These are phyloP conservation scores for Nemotelus nigrinus DNA, from an alignment of 2,888 invertebrate species.

Conservation along the genomic window DNA sequence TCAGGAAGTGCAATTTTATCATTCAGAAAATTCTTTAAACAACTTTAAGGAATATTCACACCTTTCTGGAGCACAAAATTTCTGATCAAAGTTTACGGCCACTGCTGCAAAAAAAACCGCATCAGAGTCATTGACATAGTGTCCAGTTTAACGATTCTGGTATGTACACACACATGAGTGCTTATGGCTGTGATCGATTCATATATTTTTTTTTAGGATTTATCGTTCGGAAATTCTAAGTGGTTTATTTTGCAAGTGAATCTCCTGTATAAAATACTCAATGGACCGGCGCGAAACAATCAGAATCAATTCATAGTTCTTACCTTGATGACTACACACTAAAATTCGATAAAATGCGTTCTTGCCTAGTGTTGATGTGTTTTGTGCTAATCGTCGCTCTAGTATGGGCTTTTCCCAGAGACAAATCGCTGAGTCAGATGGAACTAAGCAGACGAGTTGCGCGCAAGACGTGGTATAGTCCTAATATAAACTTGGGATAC, in stretches of 20 bases:
- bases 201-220: not conserved
- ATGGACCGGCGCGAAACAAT: constrained; percentile 5
- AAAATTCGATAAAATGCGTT: constrained; percentile 7
- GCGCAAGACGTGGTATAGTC: constrained; percentile 16
- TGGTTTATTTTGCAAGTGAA: constrained; percentile 21
- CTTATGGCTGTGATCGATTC: constrained; percentile 8
- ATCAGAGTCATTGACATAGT: constrained; percentile 8
- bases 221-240: constrained; percentile 1
- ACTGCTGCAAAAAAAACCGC: not conserved
- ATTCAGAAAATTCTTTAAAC: no score
- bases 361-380: not conserved
- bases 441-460: not conserved
- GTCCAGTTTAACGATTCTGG: not conserved
- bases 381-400: not conserved
- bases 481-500: constrained; percentile 27
- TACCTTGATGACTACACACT: not conserved
- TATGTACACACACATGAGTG: not conserved
- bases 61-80: not conserved
- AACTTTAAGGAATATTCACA: no score
- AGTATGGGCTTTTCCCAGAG: constrained; percentile 12
- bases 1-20: no score
- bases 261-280: constrained; percentile 33
- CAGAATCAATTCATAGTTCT: constrained; percentile 34
- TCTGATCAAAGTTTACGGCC: not conserved
- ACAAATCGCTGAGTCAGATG: not conserved